Percentiles rank a stretch among this genome's conserved stretches.
Evolutionary conservation across 2,888 invertebrate species (phyloP).

Genomic region (Baccha elongata): DNA sequence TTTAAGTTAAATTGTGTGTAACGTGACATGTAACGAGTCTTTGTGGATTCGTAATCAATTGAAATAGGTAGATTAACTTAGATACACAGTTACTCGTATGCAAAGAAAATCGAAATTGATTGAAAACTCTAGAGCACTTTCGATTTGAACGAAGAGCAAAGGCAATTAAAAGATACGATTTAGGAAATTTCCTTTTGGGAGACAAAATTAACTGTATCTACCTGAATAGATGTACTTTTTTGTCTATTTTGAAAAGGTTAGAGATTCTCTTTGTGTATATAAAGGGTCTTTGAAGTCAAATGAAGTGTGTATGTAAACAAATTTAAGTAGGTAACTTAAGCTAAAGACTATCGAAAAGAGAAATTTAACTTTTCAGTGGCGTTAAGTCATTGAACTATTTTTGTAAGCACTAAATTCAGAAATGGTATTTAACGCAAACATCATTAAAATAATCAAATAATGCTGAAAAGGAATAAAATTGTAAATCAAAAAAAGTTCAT

Average conservation of each 20-base stretch:
- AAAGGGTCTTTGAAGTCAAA: neutral
- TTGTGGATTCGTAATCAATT: slow-evolving; percentile 52
- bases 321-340: no score
- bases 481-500: no score
- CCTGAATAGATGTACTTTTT: neutral
- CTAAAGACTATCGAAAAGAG: no score
- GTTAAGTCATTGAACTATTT: no score
- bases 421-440: no score
- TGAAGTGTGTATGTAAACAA: neutral
- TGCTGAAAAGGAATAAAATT: no score
- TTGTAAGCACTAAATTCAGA: no score
- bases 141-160: slow-evolving; percentile 17
- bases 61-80: neutral
- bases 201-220: neutral
- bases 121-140: slow-evolving; percentile 42
- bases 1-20: slow-evolving; percentile 42
- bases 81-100: neutral
- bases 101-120: slow-evolving; percentile 14
- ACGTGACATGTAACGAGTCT: slow-evolving; percentile 13
- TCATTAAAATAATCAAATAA: no score
- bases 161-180: slow-evolving; percentile 46
- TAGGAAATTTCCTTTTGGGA: slow-evolving; percentile 1
- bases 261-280: neutral
- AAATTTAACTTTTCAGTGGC: no score
- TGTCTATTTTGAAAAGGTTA: neutral